phyloP scores from a whole-genome alignment of 2,888 invertebrate genomes.

The Brachylomia viminalis region DNA sequence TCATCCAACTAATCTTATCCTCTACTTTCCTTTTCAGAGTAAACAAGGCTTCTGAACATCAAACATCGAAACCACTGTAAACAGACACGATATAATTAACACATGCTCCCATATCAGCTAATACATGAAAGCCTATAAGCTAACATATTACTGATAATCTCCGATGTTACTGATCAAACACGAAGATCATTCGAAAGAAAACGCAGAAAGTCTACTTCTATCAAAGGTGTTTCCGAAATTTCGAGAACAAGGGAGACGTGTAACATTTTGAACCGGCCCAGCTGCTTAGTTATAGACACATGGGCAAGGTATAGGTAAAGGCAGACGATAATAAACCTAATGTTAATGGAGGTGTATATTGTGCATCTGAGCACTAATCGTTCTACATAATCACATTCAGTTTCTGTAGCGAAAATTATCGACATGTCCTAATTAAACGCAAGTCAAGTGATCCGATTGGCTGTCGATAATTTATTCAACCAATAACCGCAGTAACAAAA shows the following conservation, averaged over 20 bases:
- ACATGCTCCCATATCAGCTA: conserved; percentile 40
- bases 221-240: neutral
- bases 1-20: neutral
- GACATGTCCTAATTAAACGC: no score
- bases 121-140: conserved; percentile 47
- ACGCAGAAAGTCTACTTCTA: conserved; percentile 10
- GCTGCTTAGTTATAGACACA: neutral
- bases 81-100: conserved; percentile 41
- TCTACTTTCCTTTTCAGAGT: conserved; percentile 14
- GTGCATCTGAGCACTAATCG: no score
- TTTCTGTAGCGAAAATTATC: no score
- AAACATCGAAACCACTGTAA: conserved; percentile 41
- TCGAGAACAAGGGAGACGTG: neutral
- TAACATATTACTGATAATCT: conserved; percentile 52
- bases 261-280: neutral
- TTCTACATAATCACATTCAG: no score
- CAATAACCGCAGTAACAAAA: no score
- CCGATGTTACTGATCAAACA: conserved; percentile 47
- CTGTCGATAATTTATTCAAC: no score
- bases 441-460: no score
- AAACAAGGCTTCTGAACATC: conserved; percentile 21
- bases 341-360: neutral
- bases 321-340: no score
- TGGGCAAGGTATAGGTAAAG: neutral
- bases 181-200: neutral